These are phyloP conservation scores for Sinella curviseta DNA, from an alignment of 1,140 invertebrate species.

Conservation along the genomic window DNA sequence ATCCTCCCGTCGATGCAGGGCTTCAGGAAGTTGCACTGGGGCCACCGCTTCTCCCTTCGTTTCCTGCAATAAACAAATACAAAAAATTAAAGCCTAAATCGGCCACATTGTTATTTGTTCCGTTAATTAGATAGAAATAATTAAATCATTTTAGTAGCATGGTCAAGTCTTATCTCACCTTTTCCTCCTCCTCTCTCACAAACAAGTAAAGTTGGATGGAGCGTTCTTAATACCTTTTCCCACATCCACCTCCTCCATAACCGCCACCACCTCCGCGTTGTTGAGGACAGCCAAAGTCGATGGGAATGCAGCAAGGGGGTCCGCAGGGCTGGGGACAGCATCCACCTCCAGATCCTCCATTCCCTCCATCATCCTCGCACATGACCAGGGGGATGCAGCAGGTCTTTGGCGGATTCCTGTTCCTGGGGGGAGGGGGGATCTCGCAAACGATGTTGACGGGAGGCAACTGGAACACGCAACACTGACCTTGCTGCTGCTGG, in stretches of 20 bases:
- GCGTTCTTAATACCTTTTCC: neutral
- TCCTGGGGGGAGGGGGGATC: conserved; percentile 47
- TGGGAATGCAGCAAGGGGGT: conserved; percentile 16
- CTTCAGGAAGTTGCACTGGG: conserved; percentile 47
- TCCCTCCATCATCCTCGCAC: conserved; percentile 39
- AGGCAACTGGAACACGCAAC: conserved; percentile 48
- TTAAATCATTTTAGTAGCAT: too few species aligned
- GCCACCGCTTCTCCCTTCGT: conserved; percentile 43
- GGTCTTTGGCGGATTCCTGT: conserved; percentile 45
- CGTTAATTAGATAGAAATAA: too few species aligned
- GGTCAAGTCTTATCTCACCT: too few species aligned
- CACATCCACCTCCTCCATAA: neutral
- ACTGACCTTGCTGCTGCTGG: conserved; percentile 47
- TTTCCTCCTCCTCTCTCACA: neutral
- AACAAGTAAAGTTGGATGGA: neutral
- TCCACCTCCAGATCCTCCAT: neutral
- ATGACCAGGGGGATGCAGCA: conserved; percentile 47
- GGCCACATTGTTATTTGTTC: neutral
- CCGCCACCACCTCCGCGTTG: too few species aligned
- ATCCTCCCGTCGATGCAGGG: conserved; percentile 45
- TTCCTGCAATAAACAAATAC: neutral
- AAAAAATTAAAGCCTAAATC: neutral
- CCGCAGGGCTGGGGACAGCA: conserved; percentile 14
- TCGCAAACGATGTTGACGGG: conserved; percentile 50
- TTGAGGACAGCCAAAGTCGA: conserved; percentile 24